A percentile compares a stretch with the other conserved stretches of the same genome.
Evolutionary conservation across 2,888 invertebrate species (phyloP).

Genomic region (Clivina fossor): DNA sequence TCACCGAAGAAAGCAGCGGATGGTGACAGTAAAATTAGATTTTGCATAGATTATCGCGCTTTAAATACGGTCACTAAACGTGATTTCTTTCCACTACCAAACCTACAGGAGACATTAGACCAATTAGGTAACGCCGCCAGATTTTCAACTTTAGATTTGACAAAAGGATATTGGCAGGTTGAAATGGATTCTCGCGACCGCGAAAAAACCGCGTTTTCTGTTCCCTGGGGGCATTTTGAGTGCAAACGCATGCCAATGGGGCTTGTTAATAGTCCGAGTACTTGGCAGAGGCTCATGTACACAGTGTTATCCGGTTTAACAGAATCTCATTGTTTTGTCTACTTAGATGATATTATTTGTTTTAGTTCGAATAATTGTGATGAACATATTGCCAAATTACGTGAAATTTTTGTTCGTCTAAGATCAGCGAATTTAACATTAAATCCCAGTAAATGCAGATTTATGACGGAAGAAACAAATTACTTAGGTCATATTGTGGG

Average conservation of each 20-base stretch:
- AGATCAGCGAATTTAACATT: constrained; percentile 35
- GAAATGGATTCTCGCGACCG: constrained; percentile 41
- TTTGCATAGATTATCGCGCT: constrained; percentile 43
- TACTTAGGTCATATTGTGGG: constrained; percentile 38
- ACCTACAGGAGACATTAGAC: constrained; percentile 44
- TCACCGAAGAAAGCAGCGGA: constrained; percentile 45
- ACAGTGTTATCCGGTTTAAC: constrained; percentile 40
- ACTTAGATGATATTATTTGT: constrained; percentile 39
- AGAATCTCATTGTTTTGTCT: constrained; percentile 41
- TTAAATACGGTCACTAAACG: constrained; percentile 44
- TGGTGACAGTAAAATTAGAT: constrained; percentile 36
- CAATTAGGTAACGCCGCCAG: constrained; percentile 38
- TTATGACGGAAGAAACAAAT: constrained; percentile 36
- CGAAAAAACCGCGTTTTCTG: constrained; percentile 46
- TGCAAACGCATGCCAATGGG: constrained; percentile 45
- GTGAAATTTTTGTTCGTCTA: constrained; percentile 28
- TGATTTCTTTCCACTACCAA: constrained; percentile 45
- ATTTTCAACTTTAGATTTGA: constrained; percentile 45
- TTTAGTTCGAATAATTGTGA: constrained; percentile 36
- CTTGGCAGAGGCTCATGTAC: constrained; percentile 45
- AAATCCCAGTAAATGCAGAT: constrained; percentile 33
- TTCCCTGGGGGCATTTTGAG: constrained; percentile 43
- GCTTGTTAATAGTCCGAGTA: constrained; percentile 42
- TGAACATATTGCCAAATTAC: constrained; percentile 34
- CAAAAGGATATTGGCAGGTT: constrained; percentile 46